Base-by-base conservation (phyloP, 2,113 vertebrate genomes). In the Panthera leo region DNA sequence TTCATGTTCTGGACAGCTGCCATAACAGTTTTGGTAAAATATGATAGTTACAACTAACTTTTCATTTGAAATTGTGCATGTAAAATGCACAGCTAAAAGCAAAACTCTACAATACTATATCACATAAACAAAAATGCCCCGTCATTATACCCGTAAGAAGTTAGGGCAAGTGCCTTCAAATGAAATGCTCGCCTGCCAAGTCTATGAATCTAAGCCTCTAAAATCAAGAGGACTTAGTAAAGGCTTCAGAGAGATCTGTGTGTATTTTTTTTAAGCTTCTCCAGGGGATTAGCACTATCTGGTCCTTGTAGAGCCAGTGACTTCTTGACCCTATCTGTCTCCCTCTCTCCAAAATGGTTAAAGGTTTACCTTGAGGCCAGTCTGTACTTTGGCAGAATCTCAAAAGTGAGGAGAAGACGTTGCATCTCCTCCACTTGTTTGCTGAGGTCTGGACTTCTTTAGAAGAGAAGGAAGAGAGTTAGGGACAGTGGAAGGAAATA, bases 11-110 rank as follows among this genome's bases (percentile, higher is more conserved):
- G 61, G n/a, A 73, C 55, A 58, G 16, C 48, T 93, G 65, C 55
- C 89, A 94, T 73, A 45, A 91, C 85, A 34, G 11, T 91, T 88
- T 85, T 85, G 18, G 42, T 91, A 80, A 96, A 97, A 91, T 93
- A 63, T 48, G 14, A 89, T 25, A 48, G 16, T 71, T 94, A 91
- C 71, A 78, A 83, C 79, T 90, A 94, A 84, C 13, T 82, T 97
- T 96, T 83, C 27, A 76, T 51, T 94, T 96, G 80, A 94, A 95
- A 80, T 85, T 65, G 7, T 39, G 36, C 80, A 27, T 67, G 31
- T 34, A 90, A 85, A 80, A 94, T 51, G 8, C 68, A 85, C n/a
- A 90, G 29, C 48, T 83, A 83, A 96, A 70, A 84, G 7, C 29
- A 83, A 78, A 89, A 89, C 7, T 85, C 63, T 75, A 93, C 58